Evolutionary conservation across 2,113 vertebrate genomes (phyloP), one percentile per base, ranked within the genome.

Genomic region (Struthio camelus): DNA sequence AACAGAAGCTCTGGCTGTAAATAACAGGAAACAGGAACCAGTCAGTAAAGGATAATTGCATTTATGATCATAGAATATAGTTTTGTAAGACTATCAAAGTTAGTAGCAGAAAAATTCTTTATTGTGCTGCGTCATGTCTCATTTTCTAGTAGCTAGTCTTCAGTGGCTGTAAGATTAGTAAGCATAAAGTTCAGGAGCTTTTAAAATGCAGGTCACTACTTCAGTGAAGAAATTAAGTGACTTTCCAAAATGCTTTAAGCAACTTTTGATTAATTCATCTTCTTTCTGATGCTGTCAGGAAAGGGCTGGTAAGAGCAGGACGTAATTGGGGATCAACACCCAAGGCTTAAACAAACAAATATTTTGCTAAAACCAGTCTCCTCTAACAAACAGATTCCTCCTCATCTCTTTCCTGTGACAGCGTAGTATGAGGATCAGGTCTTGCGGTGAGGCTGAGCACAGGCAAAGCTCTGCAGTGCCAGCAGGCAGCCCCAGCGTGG

Each of bases 391-490:
- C 30, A 12, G 25, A 23, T 23, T 67, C 30, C 25, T 42, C 30
- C 18, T 62, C 0, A 1, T 58, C 19, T n/a, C 58, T n/a, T 44
- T 15, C 50, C 32, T 19, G 44, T 50, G 36, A 0, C 2, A 4
- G 32, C n/a, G 11, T 1, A 1, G 11, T 14, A 28, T 0, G 1
- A 38, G 50, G 8, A 40, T 14, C 40, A 8, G 10, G 1, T 2
- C 23, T 32, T 62, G 24, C 30, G 5, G 1, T 0, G 2, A 24
- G 3, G 1, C 2, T 0, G 6, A 30, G 76, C 1, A 0, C 0
- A 0, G 30, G 14, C 58, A 54, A 56, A 38, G 65, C 13, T 83
- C 53, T 0, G 1, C 13, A 17, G n/a, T 18, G 24, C 40, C 76
- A 32, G 48, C 9, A 14, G 54, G 54, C 73, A 67, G 36, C 11